Evolutionary conservation across 2,888 invertebrate species (phyloP), one percentile per base, ranked within the genome.

Genomic region (Microchrysa polita): DNA sequence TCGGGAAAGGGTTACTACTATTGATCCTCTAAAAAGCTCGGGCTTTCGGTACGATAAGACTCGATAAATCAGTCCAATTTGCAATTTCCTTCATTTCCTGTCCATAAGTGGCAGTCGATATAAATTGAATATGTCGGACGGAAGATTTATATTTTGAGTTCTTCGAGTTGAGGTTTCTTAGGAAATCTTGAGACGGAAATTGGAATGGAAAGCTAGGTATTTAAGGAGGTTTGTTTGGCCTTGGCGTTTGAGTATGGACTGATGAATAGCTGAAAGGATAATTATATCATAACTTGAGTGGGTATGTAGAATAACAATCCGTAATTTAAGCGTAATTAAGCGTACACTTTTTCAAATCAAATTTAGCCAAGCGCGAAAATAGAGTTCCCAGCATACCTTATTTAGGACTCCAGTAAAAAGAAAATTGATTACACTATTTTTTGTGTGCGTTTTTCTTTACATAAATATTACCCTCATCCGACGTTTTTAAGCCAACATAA

Each of bases 31-130:
- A 9, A 5, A 34, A 4, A 48, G 48, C 5, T 48, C 48, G 12
- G 48, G 48, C 48, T n/a, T 48, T 34, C 27, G 27, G 48, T 10
- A 48, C 48, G 48, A 48, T 48, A n/a, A 7, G 27, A 34, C 27
- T 34, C 48, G 48, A 48, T 48, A 48, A 48, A 48, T 48, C 48
- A 48, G 48, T 48, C 48, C 48, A 48, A 48, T 48, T 48, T 48
- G 48, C 48, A 48, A n/a, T 48, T 48, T 48, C 48, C 48, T 48
- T 48, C 48, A 48, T 48, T 48, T 48, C 16, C 48, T 12, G 12
- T n/a, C 12, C 48, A 48, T 48, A 48, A 48, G 48, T 48, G 48
- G 14, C 14, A 48, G 48, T 12, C 16, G 12, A 48, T n/a, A 48
- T 48, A n/a, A n/a, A 12, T 48, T 48, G 27, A 34, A 34, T 5